Evolutionary conservation across 2,888 invertebrate species (phyloP), one percentile per base, ranked within the genome.

Genomic region (Acanthosepion pharaonis): DNA sequence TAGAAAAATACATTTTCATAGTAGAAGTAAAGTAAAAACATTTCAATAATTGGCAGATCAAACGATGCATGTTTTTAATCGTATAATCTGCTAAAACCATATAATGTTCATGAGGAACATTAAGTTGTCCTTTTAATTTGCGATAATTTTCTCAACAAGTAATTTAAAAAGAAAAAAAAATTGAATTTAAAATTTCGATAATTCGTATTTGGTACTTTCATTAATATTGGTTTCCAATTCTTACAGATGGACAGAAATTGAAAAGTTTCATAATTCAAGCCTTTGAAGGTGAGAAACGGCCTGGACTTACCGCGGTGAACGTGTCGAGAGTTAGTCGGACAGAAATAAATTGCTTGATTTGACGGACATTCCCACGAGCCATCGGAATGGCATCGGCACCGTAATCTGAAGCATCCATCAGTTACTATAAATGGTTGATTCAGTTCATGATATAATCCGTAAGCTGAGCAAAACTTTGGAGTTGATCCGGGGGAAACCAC

Each of bases 351-450:
- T 2, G 95, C 95, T 11, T 95, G 95, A 18, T 93, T 15, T 11
- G 93, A 93, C 3, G 93, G 94, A 94, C 97, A 97, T 64, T 95
- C 94, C 95, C 96, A 96, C 0, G 96, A 94, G 11, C 96, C 97
- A 94, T 96, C 96, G 94, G 96, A 96, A 94, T 95, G 95, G 94
- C 97, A 97, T 42, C 95, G 94, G 64, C 94, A 94, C 18, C 53
- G n/a, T 28, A 55, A 94, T 25, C 33, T 20, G 59, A 94, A 42
- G 48, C 94, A 94, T 20, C 59, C 42, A 6, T 48, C n/a, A n/a
- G 28, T 28, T 5, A 94, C 51, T 5, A 48, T 64, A 25, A 94
- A 94, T 33, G 94, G 42, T 18, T 59, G 64, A 20, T 55, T 55
- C n/a, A 55, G 25, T 18, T 28, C 20, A 28, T 94, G 55, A 28